phyloP scores from a whole-genome alignment of 2,797 vertebrate genomes.

The Cryptoprocta ferox region DNA sequence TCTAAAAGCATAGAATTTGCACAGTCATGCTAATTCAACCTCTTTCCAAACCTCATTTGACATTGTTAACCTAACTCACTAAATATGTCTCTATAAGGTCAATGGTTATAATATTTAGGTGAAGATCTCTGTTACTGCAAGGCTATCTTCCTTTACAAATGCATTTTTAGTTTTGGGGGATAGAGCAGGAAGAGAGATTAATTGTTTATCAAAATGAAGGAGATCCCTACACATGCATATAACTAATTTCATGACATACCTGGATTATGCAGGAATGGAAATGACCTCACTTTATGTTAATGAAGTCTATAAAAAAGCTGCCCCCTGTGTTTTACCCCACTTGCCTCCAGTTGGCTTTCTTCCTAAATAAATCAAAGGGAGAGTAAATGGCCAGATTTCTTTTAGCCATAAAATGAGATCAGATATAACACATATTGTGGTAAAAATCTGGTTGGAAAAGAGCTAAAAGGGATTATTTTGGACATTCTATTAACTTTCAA shows the following conservation, averaged over 20 bases:
- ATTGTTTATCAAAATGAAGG: background rate
- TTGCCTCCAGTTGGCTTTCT: background rate
- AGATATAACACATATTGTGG: background rate
- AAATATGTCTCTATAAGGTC: background rate
- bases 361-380: background rate
- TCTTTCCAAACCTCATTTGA: background rate
- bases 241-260: background rate
- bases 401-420: background rate
- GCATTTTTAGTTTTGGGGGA: background rate
- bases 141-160: background rate
- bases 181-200: background rate
- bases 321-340: background rate
- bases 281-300: background rate
- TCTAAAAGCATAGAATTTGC: background rate
- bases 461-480: background rate
- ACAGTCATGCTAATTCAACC: background rate
- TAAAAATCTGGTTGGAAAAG: background rate
- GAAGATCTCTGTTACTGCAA: background rate
- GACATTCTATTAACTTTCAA: background rate
- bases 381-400: background rate
- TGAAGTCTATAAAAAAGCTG: background rate
- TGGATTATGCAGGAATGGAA: background rate
- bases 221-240: no score
- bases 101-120: background rate
- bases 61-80: background rate